Percentiles rank a stretch among this genome's conserved stretches.
phyloP scores from a whole-genome alignment of 1,140 invertebrate genomes.

The Schlechtendalia chinensis region DNA sequence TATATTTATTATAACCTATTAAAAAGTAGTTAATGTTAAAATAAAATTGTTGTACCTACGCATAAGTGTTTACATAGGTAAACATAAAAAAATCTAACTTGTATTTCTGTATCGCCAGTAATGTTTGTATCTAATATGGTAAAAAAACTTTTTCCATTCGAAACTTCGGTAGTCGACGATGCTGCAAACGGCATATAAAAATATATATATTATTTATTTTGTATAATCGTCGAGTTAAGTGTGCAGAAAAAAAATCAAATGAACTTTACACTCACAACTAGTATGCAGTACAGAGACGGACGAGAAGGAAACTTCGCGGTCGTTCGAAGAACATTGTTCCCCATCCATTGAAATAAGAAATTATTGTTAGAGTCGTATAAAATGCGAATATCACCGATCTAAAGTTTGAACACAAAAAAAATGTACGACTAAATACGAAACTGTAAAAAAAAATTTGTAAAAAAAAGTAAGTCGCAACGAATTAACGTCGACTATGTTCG shows the following conservation, averaged over 20 bases:
- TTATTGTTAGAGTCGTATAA: too few relatives aligned
- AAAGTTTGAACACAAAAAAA: too few relatives aligned
- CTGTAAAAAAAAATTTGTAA: too few relatives aligned
- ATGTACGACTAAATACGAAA: too few relatives aligned
- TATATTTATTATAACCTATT: constrained; percentile 8
- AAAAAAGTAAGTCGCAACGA: too few relatives aligned
- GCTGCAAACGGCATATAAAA: neutral
- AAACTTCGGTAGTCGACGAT: neutral
- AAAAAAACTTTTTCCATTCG: constrained; percentile 1
- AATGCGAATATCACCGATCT: too few relatives aligned
- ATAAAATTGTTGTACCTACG: neutral
- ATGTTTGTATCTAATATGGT: neutral
- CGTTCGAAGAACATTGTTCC: neutral
- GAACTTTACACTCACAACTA: neutral
- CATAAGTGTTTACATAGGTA: neutral
- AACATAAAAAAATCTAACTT: neutral
- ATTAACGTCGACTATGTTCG: too few relatives aligned
- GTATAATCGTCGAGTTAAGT: neutral
- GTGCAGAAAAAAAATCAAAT: neutral
- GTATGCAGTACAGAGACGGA: neutral
- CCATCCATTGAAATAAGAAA: too few relatives aligned
- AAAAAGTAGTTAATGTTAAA: neutral
- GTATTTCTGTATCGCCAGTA: constrained; percentile 10
- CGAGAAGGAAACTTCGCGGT: neutral
- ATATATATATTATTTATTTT: neutral